A percentile compares a stretch with the other conserved stretches of the same genome.
phyloP scores from a whole-genome alignment of 2,797 vertebrate species.

The Crenichthys baileyi region DNA sequence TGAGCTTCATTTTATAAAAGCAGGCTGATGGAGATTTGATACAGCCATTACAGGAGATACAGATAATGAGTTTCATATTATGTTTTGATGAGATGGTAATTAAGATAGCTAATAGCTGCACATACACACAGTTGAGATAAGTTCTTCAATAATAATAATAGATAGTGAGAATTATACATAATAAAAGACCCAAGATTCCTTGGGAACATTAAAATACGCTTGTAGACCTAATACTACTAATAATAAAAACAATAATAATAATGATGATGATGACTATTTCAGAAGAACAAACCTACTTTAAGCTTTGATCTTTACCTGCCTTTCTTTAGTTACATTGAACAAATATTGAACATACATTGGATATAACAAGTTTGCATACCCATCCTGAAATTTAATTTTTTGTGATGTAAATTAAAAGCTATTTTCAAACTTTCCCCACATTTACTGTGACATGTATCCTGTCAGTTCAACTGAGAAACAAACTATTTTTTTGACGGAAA shows the following conservation, averaged over 20 bases:
- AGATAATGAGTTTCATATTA: slow-evolving; percentile 18
- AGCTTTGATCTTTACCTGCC: neutral
- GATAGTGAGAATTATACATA: neutral
- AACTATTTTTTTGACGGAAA: neutral
- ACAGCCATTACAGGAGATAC: neutral
- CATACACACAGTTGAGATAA: slow-evolving; percentile 4
- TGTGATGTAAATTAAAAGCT: neutral
- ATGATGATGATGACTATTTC: neutral
- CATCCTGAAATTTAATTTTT: neutral
- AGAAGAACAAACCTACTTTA: neutral
- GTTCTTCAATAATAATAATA: neutral
- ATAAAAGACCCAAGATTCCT: neutral
- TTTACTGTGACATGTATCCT: neutral
- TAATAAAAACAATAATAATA: neutral
- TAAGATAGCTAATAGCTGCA: slow-evolving; percentile 12
- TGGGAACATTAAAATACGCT: neutral
- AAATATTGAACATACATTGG: neutral
- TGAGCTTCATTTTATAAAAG: slow-evolving; percentile 9
- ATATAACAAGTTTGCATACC: neutral
- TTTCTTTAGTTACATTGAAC: neutral
- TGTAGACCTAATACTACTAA: neutral
- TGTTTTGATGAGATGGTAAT: slow-evolving; percentile 23
- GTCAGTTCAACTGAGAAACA: neutral
- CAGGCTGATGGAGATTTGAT: neutral
- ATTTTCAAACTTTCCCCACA: neutral